Conservation (phyloP, 1,140 invertebrate species). For the Drosophila orosa region DNA sequence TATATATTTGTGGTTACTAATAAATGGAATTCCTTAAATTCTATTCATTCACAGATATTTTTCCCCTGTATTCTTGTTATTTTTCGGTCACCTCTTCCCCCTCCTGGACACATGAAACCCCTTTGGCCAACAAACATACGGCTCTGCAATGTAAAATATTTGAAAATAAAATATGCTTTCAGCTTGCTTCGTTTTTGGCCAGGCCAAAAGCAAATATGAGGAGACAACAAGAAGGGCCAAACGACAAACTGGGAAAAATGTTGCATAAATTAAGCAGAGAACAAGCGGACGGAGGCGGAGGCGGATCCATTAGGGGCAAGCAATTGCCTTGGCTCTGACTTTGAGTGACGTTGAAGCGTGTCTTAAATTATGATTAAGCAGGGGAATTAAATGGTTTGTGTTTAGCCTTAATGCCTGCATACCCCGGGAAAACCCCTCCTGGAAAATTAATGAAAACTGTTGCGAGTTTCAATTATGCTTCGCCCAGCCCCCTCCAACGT, state of each 20-base stretch:
- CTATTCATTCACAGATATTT: background rate
- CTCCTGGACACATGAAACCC: constrained; percentile 3
- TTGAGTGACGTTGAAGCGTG: constrained; percentile 72
- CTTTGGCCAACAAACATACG: constrained; percentile 4
- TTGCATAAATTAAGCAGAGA: constrained; percentile 62
- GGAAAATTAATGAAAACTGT: constrained; percentile 60
- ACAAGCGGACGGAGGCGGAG: constrained; percentile 16
- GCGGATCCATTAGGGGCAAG: constrained; percentile 7
- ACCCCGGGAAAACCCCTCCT: constrained; percentile 1
- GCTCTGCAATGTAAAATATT: constrained; percentile 40
- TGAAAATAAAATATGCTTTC: constrained; percentile 38
- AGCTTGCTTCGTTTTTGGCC: constrained; percentile 9
- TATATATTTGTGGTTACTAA: background rate
- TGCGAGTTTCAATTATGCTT: constrained; percentile 49
- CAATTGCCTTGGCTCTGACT: constrained; percentile 59
- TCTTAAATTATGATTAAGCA: constrained; percentile 75
- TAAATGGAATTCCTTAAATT: background rate
- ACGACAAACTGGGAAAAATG: constrained; percentile 49
- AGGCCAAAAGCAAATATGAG: constrained; percentile 21
- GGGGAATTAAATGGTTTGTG: constrained; percentile 70
- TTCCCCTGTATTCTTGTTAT: background rate
- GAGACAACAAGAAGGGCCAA: constrained; percentile 11
- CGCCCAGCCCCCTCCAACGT: background rate
- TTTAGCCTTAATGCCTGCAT: constrained; percentile 41
- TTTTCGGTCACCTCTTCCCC: background rate